phyloP scores from a whole-genome alignment of 1,140 invertebrate genomes.

The Nymphalis io region DNA sequence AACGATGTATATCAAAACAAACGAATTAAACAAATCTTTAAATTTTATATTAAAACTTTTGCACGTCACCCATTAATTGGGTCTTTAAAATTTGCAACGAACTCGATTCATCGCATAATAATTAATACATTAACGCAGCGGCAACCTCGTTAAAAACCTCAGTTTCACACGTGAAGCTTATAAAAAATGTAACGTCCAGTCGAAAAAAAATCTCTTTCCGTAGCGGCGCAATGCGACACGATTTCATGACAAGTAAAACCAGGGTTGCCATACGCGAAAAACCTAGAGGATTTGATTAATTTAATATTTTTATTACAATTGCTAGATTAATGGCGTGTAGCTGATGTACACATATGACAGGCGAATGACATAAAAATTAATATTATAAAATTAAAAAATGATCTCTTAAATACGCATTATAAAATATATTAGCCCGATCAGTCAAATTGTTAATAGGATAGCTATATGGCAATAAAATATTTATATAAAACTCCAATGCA shows the following conservation, averaged over 20 bases:
- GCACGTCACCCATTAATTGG: conserved; percentile 15
- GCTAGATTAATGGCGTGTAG: too few relatives aligned
- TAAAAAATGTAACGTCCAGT: conserved; percentile 36
- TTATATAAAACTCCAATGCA: too few relatives aligned
- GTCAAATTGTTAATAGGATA: too few relatives aligned
- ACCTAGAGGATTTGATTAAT: neutral
- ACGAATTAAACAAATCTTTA: neutral
- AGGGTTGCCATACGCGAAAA: neutral
- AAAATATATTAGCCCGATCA: too few relatives aligned
- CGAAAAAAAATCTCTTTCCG: conserved; percentile 26
- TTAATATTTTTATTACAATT: too few relatives aligned
- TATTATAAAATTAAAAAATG: too few relatives aligned
- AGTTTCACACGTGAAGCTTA: conserved; percentile 32
- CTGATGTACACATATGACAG: too few relatives aligned
- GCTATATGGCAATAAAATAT: too few relatives aligned
- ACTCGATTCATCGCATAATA: conserved; percentile 32
- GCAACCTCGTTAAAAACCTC: conserved; percentile 19
- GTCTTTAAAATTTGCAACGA: conserved; percentile 15
- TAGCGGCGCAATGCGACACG: conserved; percentile 22
- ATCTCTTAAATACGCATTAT: too few relatives aligned
- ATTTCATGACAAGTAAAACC: conserved; percentile 17
- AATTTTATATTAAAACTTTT: neutral
- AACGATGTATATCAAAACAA: too few relatives aligned
- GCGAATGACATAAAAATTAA: too few relatives aligned
- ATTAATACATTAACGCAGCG: conserved; percentile 34